phyloP scores from a whole-genome alignment of 2,113 vertebrate species.

The Nothoprocta perdicaria region DNA sequence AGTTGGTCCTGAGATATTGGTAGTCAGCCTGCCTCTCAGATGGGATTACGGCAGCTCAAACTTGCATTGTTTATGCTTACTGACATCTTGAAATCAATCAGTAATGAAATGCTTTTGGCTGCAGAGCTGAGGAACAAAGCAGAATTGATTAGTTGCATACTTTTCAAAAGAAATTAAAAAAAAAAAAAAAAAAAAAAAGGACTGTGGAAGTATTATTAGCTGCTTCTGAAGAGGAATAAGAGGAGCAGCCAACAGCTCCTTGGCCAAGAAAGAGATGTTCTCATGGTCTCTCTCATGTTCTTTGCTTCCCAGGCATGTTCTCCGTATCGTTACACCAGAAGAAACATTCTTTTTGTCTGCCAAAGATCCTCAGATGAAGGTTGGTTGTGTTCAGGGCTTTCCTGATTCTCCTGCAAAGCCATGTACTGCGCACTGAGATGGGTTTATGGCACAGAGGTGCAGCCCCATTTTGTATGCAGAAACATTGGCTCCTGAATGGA shows the following conservation, averaged over 20 bases:
- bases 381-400: neutral
- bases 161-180: neutral
- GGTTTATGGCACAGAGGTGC: no score
- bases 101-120: neutral
- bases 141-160: neutral
- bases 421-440: rapidly evolving
- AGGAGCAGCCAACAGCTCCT: neutral
- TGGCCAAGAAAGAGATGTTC: neutral
- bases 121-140: neutral
- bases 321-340: conserved; percentile 72
- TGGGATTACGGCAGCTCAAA: neutral
- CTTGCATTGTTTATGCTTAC: neutral
- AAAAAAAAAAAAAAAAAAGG: neutral
- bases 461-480: neutral
- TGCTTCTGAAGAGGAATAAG: neutral
- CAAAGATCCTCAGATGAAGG: conserved; percentile 52
- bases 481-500: neutral
- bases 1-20: neutral
- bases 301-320: neutral
- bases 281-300: neutral
- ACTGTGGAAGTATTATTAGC: neutral
- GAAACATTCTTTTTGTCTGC: conserved; percentile 62
- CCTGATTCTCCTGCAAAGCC: neutral
- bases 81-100: neutral
- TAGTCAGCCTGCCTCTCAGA: neutral